Conservation (phyloP, 2,797 vertebrate genomes). For the Poeciliopsis presidionis region DNA sequence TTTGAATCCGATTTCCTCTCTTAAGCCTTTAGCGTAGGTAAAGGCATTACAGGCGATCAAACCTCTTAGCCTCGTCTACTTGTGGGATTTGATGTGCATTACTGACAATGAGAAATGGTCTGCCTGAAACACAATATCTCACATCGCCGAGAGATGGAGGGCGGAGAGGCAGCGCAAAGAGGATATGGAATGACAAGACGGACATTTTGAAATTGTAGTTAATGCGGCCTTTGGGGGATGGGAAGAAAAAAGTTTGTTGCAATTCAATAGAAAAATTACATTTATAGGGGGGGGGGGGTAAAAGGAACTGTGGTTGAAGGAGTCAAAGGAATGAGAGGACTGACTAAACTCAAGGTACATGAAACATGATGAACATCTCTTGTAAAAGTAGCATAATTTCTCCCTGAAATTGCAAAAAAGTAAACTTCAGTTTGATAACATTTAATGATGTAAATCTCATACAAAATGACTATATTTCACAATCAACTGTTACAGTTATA, state of each 20-base stretch:
- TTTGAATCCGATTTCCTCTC: conserved; percentile 81
- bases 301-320: not conserved
- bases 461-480: not conserved
- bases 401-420: not conserved
- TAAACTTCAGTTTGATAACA: not conserved
- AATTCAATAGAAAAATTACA: not conserved
- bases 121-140: conserved; percentile 82
- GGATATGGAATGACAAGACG: conserved; percentile 35
- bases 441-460: not conserved
- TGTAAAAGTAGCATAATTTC: not conserved
- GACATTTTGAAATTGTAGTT: conserved; percentile 27
- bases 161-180: conserved; percentile 33
- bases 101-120: conserved; percentile 84
- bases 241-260: conserved; percentile 1
- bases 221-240: not conserved
- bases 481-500: not conserved
- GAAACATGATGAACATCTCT: not conserved
- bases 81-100: conserved; percentile 82
- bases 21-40: conserved; percentile 77
- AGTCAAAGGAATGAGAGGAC: not conserved
- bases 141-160: conserved; percentile 64
- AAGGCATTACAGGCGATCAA: conserved; percentile 79
- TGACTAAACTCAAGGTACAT: not conserved
- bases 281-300: not conserved
- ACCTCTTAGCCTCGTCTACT: conserved; percentile 77